Base-by-base conservation (phyloP, 35 echinoderm and acorn worm genomes). In the Acanthaster planci region DNA sequence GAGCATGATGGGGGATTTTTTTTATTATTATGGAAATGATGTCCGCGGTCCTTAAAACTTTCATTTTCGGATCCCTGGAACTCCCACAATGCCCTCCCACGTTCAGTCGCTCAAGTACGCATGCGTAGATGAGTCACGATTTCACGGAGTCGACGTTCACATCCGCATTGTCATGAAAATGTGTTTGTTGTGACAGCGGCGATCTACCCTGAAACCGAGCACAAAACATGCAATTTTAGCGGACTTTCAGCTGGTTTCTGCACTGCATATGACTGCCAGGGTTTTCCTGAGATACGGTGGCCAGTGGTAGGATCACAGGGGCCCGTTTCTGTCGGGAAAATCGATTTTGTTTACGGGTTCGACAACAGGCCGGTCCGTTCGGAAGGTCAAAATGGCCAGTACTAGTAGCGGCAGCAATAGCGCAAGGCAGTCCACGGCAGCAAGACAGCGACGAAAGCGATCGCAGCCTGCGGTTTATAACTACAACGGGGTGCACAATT, bases 401-500 rank as follows among this genome's bases (percentile, higher is more conserved):
- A 79, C 51, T 52, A 89, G 57, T 56, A 79, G 52, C 67, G 26
- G 34, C 51, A 82, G 57, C 78, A 79, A 35, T 67, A 77, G 39
- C 12, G 81, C 40, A 56, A 82, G 78, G 78, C 87, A 82, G 59
- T 68, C 78, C 26, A 89, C 87, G 77, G 77, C 79, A 16, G 84
- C 84, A 29, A 79, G 80, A 27, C 77, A 56, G 78, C 82, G 92
- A 78, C 68, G 88, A 82, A 94, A 94, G 40, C 87, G 92, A 84
- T 53, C 92, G 64, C 79, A 84, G 35, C 83, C 92, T 60, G 78
- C 88, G 38, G 86, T 92, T 54, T 90, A 94, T 78, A 94, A 94
- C 36, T 97, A 97, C 88, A 97, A 97, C 85, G 95, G 95, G 35
- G 91, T 97, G 21, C 87, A 90, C 31, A 97, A 93, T 84, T 93